A percentile compares a stretch with the other conserved stretches of the same genome.
phyloP scores from a whole-genome alignment of 2,797 vertebrate species.

The Champsocephalus esox region DNA sequence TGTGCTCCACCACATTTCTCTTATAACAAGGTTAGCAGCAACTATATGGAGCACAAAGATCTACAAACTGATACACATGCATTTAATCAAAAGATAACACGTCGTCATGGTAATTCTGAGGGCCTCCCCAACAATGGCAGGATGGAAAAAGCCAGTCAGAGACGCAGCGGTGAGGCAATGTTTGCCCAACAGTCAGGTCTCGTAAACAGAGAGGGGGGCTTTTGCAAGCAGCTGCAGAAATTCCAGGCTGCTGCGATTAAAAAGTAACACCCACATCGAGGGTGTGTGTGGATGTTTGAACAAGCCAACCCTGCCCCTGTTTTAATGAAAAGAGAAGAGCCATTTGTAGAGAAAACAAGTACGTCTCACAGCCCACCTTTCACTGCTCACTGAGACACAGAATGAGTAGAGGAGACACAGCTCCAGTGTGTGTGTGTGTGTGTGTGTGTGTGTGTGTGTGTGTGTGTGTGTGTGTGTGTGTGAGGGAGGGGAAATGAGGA shows the following conservation, averaged over 20 bases:
- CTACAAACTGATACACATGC: neutral
- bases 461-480: neutral
- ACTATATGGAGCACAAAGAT: neutral
- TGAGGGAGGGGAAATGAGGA: no score
- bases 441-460: neutral
- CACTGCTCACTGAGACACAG: conserved; percentile 20
- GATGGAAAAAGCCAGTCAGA: conserved; percentile 43
- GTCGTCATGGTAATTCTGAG: neutral
- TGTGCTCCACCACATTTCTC: conserved; percentile 1
- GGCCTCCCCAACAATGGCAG: conserved; percentile 33
- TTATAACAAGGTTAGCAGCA: neutral
- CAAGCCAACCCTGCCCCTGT: conserved; percentile 51
- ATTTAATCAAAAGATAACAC: conserved; percentile 18
- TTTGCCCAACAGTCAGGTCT: conserved; percentile 59
- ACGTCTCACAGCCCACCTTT: conserved; percentile 40
- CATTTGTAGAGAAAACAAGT: conserved; percentile 66
- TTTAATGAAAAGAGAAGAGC: conserved; percentile 65
- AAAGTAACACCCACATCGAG: conserved; percentile 74
- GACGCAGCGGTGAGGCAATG: conserved; percentile 40
- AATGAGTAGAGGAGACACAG: conserved; percentile 26
- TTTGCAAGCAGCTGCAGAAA: conserved; percentile 74
- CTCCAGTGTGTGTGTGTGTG: neutral
- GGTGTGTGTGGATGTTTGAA: conserved; percentile 58
- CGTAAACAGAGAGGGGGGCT: conserved; percentile 58
- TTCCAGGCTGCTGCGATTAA: conserved; percentile 73